Base-by-base conservation (phyloP, 2,888 invertebrate genomes). In the Aphrophora alni region DNA sequence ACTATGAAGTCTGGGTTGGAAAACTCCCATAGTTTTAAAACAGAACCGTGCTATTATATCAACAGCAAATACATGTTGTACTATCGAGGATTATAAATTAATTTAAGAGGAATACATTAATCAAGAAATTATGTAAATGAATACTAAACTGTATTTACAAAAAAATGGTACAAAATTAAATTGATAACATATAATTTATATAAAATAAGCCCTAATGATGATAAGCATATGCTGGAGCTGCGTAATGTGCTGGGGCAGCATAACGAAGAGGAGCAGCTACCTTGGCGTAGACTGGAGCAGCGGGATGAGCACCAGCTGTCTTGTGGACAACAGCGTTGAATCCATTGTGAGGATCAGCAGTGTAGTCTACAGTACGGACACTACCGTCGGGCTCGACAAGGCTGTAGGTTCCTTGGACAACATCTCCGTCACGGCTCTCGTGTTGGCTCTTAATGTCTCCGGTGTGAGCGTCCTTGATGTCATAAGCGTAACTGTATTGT, bases 251-350 rank as follows among this genome's bases (percentile, higher is more conserved):
- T 3, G 87, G 86, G 72, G 85, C 84, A 44, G 85, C 85, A 21
- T 44, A 44, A 14, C 12, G 44, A 14, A 44, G 12, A 44, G 44
- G 44, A 14, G 44, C 3, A 80, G 74, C 26, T 3, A 82, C 77
- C 59, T 82, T 82, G 75, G 83, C 83, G 28, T 78, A 70, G 33
- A 81, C 82, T 73, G 82, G 78, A 38, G 83, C 82, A 74, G 82
- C 83, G 25, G 83, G 80, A 72, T 82, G 80, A 28, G 78, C 83
- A 12, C 81, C 82, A 26, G 80, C 82, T 68, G 78, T 75, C 83
- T 83, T 83, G 84, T 89, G 89, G 24, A 91, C 91, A 70, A 91
- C 90, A 81, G 91, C 91, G 85, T 91, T 91, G 89, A 91, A 91
- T 75, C 91, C 91, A 85, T 91, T 89, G 80, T 90, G 88, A 72